phyloP scores from a whole-genome alignment of 2,113 vertebrate genomes.

The Cavia aperea region DNA sequence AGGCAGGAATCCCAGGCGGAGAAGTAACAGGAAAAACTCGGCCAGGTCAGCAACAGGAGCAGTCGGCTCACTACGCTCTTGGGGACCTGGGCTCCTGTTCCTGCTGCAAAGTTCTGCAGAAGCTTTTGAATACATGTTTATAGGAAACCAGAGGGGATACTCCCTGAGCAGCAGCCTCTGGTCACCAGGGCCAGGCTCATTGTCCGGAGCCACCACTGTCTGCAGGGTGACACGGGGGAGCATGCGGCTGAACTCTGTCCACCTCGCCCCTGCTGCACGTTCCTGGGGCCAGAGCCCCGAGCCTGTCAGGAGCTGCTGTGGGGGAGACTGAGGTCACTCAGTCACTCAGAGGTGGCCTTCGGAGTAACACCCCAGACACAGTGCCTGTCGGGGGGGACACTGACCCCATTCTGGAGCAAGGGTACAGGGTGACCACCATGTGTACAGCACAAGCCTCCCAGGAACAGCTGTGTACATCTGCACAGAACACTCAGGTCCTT shows the following conservation, averaged over 20 bases:
- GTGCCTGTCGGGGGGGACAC: neutral
- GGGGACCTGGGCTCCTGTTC: neutral
- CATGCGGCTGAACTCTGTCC: neutral
- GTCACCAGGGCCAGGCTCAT: neutral
- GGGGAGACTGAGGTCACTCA: no score
- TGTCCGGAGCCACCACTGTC: neutral
- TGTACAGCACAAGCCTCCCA: neutral
- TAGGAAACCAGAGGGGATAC: neutral
- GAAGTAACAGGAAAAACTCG: neutral
- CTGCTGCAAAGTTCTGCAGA: neutral
- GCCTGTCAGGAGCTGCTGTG: fast-evolving
- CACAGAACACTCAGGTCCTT: neutral
- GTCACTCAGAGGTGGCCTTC: neutral
- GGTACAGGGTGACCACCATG: no score
- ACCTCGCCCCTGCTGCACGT: no score
- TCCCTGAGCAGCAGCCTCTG: neutral
- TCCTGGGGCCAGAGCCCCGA: neutral
- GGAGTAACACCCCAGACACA: neutral
- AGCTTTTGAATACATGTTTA: neutral
- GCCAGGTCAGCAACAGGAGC: neutral
- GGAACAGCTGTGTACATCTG: neutral
- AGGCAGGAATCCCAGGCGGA: no score
- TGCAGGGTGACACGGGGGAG: neutral
- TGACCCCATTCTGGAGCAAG: neutral
- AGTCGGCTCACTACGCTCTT: neutral